A percentile compares a stretch with the other conserved stretches of the same genome.
These are phyloP conservation scores for Bettongia penicillata DNA, from an alignment of 2,113 vertebrate species.

Conservation along the genomic window DNA sequence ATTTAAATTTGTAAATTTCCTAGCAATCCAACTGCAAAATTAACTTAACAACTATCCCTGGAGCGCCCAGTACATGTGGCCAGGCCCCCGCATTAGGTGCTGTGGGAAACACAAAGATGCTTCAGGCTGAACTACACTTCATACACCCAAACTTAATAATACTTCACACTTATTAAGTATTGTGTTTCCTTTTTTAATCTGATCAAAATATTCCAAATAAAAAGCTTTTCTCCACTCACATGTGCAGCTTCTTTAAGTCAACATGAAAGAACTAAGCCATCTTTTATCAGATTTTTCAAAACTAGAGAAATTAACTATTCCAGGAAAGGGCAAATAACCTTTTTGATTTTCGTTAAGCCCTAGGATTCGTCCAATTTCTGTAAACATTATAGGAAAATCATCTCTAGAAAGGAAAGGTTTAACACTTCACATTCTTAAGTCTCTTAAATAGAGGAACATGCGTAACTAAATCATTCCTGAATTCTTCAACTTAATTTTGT, in stretches of 20 bases:
- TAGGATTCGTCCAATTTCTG: slow-evolving; percentile 56
- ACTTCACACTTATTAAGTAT: background rate
- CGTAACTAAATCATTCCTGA: slow-evolving; percentile 82
- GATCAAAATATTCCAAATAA: background rate
- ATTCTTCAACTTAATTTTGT: slow-evolving; percentile 84
- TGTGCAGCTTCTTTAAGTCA: slow-evolving; percentile 15
- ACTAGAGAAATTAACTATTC: slow-evolving; percentile 39
- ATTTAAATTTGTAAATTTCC: background rate
- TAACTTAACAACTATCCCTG: background rate
- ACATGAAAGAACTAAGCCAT: background rate
- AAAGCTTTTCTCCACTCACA: slow-evolving; percentile 2
- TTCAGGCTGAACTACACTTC: background rate
- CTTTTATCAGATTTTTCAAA: slow-evolving; percentile 44
- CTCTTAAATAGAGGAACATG: slow-evolving; percentile 77
- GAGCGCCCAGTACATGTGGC: background rate
- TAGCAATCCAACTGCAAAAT: background rate
- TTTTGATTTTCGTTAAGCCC: slow-evolving; percentile 49
- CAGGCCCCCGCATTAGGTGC: background rate
- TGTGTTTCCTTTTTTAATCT: background rate
- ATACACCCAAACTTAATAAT: background rate
- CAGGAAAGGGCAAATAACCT: slow-evolving; percentile 26
- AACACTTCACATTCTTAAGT: slow-evolving; percentile 75
- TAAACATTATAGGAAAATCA: slow-evolving; percentile 64
- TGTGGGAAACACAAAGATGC: background rate
- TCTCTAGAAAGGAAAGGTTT: slow-evolving; percentile 63